A percentile compares a stretch with the other conserved stretches of the same genome.
Conservation (phyloP, 2,113 vertebrate genomes). For the Caretta caretta region DNA sequence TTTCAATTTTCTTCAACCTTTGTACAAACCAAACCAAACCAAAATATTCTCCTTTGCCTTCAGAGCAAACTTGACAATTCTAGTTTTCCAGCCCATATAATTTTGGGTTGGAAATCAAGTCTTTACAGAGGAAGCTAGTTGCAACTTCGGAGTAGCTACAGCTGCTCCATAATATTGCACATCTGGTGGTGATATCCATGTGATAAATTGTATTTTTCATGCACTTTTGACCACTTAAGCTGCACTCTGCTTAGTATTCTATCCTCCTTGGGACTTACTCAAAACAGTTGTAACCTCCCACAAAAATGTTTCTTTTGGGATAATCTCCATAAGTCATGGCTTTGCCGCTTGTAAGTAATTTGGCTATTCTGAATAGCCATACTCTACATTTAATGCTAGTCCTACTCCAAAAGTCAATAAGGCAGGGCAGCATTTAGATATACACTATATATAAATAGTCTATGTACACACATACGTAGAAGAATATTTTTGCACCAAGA, state of each 20-base stretch:
- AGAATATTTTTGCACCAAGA: background rate
- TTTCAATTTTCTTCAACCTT: background rate
- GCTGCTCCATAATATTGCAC: too few relatives aligned
- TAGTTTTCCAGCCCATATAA: accelerated
- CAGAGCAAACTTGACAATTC: background rate
- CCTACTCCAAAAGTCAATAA: background rate
- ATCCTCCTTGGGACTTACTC: background rate
- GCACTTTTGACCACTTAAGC: background rate
- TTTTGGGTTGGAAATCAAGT: accelerated
- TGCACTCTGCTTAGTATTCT: accelerated
- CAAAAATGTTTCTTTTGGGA: background rate
- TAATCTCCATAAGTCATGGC: background rate
- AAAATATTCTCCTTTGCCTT: accelerated
- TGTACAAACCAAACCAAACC: background rate
- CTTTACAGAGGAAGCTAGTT: background rate
- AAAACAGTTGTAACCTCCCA: background rate
- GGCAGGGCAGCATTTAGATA: background rate
- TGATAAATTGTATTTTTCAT: accelerated
- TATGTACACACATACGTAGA: background rate
- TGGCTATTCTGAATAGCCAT: background rate
- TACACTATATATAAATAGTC: background rate
- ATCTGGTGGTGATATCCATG: background rate
- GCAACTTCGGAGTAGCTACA: background rate
- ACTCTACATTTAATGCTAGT: background rate
- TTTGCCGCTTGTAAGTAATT: background rate